Conservation (phyloP, 2,888 invertebrate species). For the Mechanitis messenoides region DNA sequence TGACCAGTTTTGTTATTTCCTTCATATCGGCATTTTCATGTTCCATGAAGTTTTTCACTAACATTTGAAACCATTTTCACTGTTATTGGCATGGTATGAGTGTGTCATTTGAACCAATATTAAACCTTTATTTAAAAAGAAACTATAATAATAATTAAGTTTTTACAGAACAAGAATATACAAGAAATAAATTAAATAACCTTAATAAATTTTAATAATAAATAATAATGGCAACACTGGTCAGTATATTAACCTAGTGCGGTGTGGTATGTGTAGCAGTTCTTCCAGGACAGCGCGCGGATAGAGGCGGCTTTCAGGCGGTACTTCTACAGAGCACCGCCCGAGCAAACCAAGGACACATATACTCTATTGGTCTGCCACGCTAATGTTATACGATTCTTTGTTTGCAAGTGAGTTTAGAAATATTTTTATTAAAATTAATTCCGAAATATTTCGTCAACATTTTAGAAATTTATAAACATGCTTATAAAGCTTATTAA, state of each 20-base stretch:
- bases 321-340: slow-evolving; percentile 93
- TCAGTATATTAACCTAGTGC: slow-evolving; percentile 44
- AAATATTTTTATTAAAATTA: not conserved
- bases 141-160: not conserved
- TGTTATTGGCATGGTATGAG: no score
- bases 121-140: not conserved
- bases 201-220: not conserved
- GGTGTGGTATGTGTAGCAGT: slow-evolving; percentile 82
- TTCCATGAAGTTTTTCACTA: no score
- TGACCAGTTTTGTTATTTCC: slow-evolving; percentile 26
- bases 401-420: slow-evolving; percentile 85
- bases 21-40: not conserved
- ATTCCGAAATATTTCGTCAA: not conserved
- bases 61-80: no score
- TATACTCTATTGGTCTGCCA: slow-evolving; percentile 97
- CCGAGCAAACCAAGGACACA: slow-evolving; percentile 86
- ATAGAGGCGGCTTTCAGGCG: slow-evolving; percentile 97
- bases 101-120: no score
- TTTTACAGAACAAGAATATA: not conserved
- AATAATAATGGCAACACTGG: slow-evolving; percentile 35
- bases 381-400: slow-evolving; percentile 97
- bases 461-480: no score
- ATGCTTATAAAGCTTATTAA: no score
- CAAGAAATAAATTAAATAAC: slow-evolving; percentile 5
- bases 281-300: slow-evolving; percentile 92